Evolutionary conservation across 2,888 invertebrate species (phyloP).

Genomic region (Lathronympha strigana): DNA sequence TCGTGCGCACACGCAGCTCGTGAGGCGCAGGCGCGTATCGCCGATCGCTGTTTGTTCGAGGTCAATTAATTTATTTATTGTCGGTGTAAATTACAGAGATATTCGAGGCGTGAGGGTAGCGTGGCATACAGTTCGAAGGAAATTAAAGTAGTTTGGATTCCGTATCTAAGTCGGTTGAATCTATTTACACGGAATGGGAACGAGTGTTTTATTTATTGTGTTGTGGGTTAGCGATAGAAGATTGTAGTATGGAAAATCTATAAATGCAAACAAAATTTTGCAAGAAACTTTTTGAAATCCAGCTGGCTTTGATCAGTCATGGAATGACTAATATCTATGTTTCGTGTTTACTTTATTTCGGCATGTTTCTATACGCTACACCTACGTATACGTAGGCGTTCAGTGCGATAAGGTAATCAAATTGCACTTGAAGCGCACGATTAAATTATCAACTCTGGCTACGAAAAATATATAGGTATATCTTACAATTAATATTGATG

Average conservation of each 20-base stretch:
- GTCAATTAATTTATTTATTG: slow-evolving; percentile 43
- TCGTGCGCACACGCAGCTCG: slow-evolving; percentile 31
- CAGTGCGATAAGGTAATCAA: too few relatives aligned
- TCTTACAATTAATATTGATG: too few relatives aligned
- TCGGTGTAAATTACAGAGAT: slow-evolving; percentile 38
- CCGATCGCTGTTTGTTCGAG: slow-evolving; percentile 38
- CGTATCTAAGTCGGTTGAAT: slow-evolving; percentile 22
- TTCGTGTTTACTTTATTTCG: too few relatives aligned
- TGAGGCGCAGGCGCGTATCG: slow-evolving; percentile 32
- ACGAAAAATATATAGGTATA: too few relatives aligned
- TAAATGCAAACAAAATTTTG: not conserved
- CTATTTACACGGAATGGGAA: slow-evolving; percentile 22
- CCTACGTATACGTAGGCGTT: too few relatives aligned
- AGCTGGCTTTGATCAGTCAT: too few relatives aligned
- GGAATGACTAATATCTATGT: too few relatives aligned
- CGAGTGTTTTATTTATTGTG: slow-evolving; percentile 9
- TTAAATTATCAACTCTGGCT: too few relatives aligned
- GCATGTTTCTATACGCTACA: too few relatives aligned
- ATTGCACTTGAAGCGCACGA: too few relatives aligned
- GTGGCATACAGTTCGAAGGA: slow-evolving; percentile 11
- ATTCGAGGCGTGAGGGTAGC: slow-evolving; percentile 35
- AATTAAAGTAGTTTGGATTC: slow-evolving; percentile 23
- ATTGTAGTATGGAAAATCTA: not conserved
- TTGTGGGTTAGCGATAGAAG: not conserved
- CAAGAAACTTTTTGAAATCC: not conserved